Evolutionary conservation across 2,888 invertebrate genomes (phyloP), one percentile per base, ranked within the genome.

Genomic region (Cotesia congregata): DNA sequence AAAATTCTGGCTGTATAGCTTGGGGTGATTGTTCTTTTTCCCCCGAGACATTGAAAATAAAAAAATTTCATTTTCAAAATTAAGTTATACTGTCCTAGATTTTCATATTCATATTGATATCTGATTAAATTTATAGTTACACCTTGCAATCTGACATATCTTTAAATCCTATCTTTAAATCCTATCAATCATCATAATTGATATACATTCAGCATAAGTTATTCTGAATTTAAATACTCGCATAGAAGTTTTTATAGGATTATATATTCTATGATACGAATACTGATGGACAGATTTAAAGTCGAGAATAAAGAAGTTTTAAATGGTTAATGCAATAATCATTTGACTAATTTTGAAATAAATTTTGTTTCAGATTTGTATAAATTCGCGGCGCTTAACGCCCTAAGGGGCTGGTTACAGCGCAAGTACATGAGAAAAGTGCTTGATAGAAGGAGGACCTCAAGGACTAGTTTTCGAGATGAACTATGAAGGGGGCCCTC

Each of bases 401-500:
- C 74, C 77, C 70, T 67, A 69, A 74, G 70, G 61, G 64, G 73
- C 68, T 59, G 74, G 64, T 50, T 50, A 62, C 60, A 69, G 73
- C 76, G 70, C 74, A 76, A 75, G 17, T 76, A 71, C 78, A 77
- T 80, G 60, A 76, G 67, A 77, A 77, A 76, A 72, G 80, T 80
- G 82, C 82, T 80, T 77, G 83, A 76, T 80, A 80, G 79, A 85
- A 80, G 81, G 79, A 79, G 80, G 82, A 81, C 85, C 83, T 82
- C 80, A 74, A 82, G 83, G 85, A 83, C 83, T 85, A 84, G 85
- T 85, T 84, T 88, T 85, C 89, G 89, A 87, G 87, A 89, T 89
- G 89, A 89, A 88, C 88, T 88, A 89, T 89, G 89, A 89, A 86
- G 89, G 86, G 85, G 83, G 83, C 84, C 82, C 82, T 87, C 84